Conservation (phyloP, 2,797 vertebrate genomes). For the Poeciliopsis gracilis region DNA sequence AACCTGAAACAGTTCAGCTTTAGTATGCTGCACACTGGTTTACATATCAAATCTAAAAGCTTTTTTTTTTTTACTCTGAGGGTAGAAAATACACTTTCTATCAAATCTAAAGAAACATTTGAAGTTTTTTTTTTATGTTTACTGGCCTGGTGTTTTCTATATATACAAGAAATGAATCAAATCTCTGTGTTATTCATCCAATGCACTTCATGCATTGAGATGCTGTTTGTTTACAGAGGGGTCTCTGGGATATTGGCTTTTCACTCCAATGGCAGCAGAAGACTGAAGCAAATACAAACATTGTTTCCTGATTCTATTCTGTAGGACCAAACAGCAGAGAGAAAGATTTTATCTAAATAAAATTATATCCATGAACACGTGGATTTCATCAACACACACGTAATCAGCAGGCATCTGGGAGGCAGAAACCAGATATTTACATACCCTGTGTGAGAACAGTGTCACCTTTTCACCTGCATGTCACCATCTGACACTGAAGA, state of each 20-base stretch:
- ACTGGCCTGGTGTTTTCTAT: constrained; percentile 11
- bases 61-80: neutral
- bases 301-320: constrained; percentile 35
- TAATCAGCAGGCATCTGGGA: neutral
- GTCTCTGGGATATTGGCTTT: constrained; percentile 34
- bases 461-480: neutral
- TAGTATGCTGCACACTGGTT: constrained; percentile 22
- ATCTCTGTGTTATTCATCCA: constrained; percentile 18
- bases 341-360: constrained; percentile 26
- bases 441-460: neutral
- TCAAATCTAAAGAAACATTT: neutral
- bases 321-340: constrained; percentile 16
- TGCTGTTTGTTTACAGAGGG: constrained; percentile 2
- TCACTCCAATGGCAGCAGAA: constrained; percentile 28
- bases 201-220: neutral
- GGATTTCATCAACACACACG: neutral
- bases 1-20: constrained; percentile 30
- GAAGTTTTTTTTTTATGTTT: neutral
- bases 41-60: constrained; percentile 33
- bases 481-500: neutral
- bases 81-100: neutral
- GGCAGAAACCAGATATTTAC: neutral
- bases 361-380: constrained; percentile 5
- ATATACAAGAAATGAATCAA: constrained; percentile 26
- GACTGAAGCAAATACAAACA: constrained; percentile 38